Evolutionary conservation across 2,113 vertebrate species (phyloP).

Genomic region (Podarcis muralis): DNA sequence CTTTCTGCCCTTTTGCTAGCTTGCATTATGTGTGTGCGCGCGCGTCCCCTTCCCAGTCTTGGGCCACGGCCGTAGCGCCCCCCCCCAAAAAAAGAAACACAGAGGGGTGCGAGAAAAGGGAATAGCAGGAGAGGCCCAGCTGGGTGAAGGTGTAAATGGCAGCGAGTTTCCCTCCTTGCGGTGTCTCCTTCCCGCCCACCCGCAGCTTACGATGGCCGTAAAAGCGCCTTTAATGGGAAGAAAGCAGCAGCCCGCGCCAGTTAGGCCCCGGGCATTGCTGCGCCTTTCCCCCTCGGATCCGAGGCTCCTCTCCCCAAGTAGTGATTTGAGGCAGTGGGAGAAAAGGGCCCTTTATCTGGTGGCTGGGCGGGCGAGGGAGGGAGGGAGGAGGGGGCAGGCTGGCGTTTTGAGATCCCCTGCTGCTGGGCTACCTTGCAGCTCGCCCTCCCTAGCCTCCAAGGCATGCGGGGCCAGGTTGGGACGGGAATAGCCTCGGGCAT

Average conservation of each 20-base stretch:
- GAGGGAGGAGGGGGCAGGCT: background rate
- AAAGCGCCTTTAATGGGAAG: conserved; percentile 8
- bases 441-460: background rate
- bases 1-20: background rate
- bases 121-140: background rate
- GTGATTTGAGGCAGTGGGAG: background rate
- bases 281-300: background rate
- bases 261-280: background rate
- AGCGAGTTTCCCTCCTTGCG: background rate
- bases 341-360: background rate
- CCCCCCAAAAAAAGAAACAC: background rate
- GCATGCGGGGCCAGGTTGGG: no score
- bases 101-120: background rate
- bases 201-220: background rate
- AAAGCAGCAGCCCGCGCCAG: background rate
- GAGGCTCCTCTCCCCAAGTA: background rate
- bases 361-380: background rate
- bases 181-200: background rate
- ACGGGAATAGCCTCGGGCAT: background rate
- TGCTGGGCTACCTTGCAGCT: background rate
- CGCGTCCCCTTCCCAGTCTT: background rate
- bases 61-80: background rate
- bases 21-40: no score
- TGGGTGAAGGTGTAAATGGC: background rate
- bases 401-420: background rate